Percentiles rank a stretch among this genome's conserved stretches.
Evolutionary conservation across 1,140 invertebrate genomes (phyloP).

Genomic region (Nasonia giraulti): DNA sequence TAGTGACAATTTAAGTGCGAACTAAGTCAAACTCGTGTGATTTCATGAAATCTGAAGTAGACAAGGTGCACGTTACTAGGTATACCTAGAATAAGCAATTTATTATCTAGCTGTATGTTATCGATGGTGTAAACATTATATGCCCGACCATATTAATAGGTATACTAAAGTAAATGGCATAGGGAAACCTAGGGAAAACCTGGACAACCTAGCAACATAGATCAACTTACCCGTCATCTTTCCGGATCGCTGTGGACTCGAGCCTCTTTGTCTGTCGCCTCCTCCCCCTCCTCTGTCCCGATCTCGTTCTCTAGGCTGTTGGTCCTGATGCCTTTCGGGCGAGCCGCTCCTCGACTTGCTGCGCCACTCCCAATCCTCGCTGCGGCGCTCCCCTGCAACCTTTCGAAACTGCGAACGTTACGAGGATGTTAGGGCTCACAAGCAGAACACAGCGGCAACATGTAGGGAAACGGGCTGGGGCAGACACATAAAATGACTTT

Average conservation of each 20-base stretch:
- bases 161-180: too few relatives aligned
- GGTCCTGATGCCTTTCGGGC: constrained; percentile 65
- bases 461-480: constrained; percentile 54
- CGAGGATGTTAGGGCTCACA: constrained; percentile 67
- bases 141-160: too few relatives aligned
- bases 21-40: too few relatives aligned
- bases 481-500: neutral
- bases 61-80: too few relatives aligned
- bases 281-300: constrained; percentile 19
- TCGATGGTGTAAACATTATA: too few relatives aligned
- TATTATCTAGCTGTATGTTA: too few relatives aligned
- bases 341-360: constrained; percentile 72
- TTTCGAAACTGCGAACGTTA: constrained; percentile 76
- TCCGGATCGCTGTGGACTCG: constrained; percentile 66
- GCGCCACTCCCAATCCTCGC: constrained; percentile 72
- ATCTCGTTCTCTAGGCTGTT: constrained; percentile 29
- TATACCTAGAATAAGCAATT: too few relatives aligned
- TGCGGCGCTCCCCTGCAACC: constrained; percentile 75
- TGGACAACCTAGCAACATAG: neutral
- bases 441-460: constrained; percentile 67
- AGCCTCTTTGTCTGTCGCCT: constrained; percentile 44
- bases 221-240: constrained; percentile 45
- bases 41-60: neutral
- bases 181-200: neutral
- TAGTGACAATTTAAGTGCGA: too few relatives aligned